Evolutionary conservation across 30 jellyfish, hydroid and myxozoan species (phyloP).

Genomic region (Mastigias papua): DNA sequence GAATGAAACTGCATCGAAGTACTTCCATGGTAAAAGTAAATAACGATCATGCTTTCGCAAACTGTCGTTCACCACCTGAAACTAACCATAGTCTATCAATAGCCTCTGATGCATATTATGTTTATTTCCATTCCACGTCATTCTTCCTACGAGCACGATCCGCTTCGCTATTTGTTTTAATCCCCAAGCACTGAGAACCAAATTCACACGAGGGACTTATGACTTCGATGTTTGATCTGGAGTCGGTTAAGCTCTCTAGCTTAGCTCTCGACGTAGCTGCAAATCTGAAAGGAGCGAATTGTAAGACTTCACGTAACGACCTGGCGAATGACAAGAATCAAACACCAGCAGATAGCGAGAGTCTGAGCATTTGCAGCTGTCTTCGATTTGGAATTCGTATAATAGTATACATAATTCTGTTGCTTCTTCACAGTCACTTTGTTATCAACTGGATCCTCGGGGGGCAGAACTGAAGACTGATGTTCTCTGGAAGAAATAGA

Average conservation of each 20-base stretch:
- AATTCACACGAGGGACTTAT: not conserved
- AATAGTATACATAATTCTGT: conserved; percentile 37
- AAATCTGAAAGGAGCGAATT: not conserved
- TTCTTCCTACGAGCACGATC: not conserved
- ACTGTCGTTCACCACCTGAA: too few species aligned
- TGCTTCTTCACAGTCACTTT: not conserved
- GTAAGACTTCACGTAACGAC: conserved; percentile 38
- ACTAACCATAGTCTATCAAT: too few species aligned
- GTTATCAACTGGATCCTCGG: conserved; percentile 1
- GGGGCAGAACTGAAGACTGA: too few species aligned
- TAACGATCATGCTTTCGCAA: too few species aligned
- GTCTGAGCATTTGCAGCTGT: not conserved
- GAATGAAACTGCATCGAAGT: too few species aligned
- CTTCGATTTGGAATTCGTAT: conserved; percentile 35
- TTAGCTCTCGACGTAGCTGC: not conserved
- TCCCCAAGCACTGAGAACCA: not conserved
- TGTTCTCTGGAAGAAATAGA: too few species aligned
- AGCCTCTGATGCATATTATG: not conserved
- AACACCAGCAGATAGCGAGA: conserved; percentile 33
- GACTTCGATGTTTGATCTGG: not conserved
- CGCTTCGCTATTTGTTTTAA: not conserved
- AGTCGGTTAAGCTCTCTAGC: not conserved
- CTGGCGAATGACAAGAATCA: conserved; percentile 18
- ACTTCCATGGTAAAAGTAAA: too few species aligned
- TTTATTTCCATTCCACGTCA: not conserved